Evolutionary conservation across 2,888 invertebrate species (phyloP).

Genomic region (Heteromyza rotundicornis): DNA sequence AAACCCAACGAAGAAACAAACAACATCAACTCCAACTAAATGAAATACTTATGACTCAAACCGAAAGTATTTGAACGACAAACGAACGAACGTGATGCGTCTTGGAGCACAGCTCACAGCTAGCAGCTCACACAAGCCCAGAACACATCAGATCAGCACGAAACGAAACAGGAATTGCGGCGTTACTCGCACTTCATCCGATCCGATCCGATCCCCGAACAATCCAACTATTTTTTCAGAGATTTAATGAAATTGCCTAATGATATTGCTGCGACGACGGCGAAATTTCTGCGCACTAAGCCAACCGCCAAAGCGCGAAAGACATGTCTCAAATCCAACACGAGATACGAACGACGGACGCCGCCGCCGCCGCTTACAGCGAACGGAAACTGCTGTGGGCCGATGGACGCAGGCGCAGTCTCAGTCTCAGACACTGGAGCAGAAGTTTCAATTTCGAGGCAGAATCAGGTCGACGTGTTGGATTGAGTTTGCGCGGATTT

Average conservation of each 20-base stretch:
- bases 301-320: not conserved
- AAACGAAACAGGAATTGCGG: constrained; percentile 15
- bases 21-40: not conserved
- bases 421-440: constrained; percentile 7
- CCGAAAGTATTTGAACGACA: constrained; percentile 3
- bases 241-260: constrained; percentile 36
- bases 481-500: constrained; percentile 5
- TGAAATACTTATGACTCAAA: constrained; percentile 20
- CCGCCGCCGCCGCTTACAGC: not conserved
- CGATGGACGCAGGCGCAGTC: not conserved
- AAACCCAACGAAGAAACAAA: not conserved
- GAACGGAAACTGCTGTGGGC: not conserved
- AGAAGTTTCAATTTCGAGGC: constrained; percentile 15
- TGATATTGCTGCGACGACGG: constrained; percentile 27
- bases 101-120: not conserved
- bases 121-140: not conserved
- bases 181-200: not conserved
- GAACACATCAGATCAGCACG: not conserved
- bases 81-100: not conserved
- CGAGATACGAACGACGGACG: too few relatives aligned
- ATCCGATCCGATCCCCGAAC: not conserved
- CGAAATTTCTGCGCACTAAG: not conserved
- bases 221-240: too few relatives aligned
- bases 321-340: too few relatives aligned
- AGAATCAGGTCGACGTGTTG: constrained; percentile 16